Base-by-base conservation (phyloP, 2,888 invertebrate species). In the Priocnemis perturbator region DNA sequence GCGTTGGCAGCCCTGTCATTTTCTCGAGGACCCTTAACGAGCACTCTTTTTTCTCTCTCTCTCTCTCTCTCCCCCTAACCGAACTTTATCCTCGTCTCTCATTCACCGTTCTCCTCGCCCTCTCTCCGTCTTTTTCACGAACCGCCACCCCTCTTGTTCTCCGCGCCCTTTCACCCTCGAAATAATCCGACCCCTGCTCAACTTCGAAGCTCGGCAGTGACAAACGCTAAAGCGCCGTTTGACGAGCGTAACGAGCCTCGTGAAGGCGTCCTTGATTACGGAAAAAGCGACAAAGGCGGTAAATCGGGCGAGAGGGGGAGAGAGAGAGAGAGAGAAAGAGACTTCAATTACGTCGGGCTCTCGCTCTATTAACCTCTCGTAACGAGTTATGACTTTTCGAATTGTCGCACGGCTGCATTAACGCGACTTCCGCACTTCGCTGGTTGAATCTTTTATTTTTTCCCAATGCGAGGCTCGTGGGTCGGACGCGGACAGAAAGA, bases 1-100 rank as follows among this genome's bases (percentile, higher is more conserved):
- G 76, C 78, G 74, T 78, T 77, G 78, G 74, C 68, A 71, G 73
- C 69, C 79, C 77, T 72, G 79, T 80, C 77, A 82, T 82, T 83
- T 82, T 69, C 79, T 76, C 74, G 76, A 82, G 81, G 60, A 69
- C 70, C 71, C 77, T 75, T 78, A 78, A 82, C 80, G 78, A 81
- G 74, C 66, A 62, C 71, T 60, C 71, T 67, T 57, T 74, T 71
- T 68, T 67, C 59, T 74, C 72, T 68, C 37, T 37, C 37, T 37
- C 37, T 37, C 37, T 68, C 37, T 37, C 37, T 37, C 11, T 37
- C 37, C 58, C 53, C 50, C 19, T 53, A 20, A 50, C n/a, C n/a
- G 11, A 47, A n/a, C 17, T 17, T 9, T 19, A 9, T 19, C 50
- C 17, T 19, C n/a, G 37, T 37, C 37, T 11, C 37, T 37, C 62